phyloP scores from a whole-genome alignment of 2,888 invertebrate genomes.

The Rhagonycha lutea region DNA sequence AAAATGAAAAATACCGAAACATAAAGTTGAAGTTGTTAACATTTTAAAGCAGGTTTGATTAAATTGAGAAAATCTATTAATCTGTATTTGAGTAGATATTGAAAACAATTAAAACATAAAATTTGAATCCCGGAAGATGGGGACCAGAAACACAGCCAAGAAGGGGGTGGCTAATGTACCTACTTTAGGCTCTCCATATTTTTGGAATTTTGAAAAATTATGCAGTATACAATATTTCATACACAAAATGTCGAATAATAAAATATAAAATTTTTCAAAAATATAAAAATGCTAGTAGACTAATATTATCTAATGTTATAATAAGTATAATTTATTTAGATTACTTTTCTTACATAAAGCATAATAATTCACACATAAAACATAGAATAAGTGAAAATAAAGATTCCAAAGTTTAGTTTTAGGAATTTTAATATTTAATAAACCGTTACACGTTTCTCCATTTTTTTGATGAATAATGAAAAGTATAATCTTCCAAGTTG shows the following conservation, averaged over 20 bases:
- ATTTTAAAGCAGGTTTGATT: not conserved
- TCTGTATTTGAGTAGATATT: no score
- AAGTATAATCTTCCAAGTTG: not conserved
- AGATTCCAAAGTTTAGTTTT: not conserved
- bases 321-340: not conserved
- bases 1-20: not conserved
- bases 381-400: not conserved
- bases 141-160: no score
- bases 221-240: no score
- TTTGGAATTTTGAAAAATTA: no score
- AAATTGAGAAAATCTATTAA: not conserved
- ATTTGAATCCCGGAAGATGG: no score
- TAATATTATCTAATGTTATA: not conserved
- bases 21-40: not conserved
- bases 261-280: not conserved
- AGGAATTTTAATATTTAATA: no score
- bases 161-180: no score
- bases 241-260: no score
- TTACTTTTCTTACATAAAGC: not conserved
- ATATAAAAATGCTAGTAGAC: not conserved
- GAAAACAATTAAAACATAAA: no score
- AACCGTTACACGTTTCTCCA: not conserved
- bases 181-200: no score
- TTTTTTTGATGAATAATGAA: not conserved
- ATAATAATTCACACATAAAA: not conserved